Evolutionary conservation across 2,113 vertebrate genomes (phyloP), one percentile per base, ranked within the genome.

Genomic region (Cisticola juncidis): DNA sequence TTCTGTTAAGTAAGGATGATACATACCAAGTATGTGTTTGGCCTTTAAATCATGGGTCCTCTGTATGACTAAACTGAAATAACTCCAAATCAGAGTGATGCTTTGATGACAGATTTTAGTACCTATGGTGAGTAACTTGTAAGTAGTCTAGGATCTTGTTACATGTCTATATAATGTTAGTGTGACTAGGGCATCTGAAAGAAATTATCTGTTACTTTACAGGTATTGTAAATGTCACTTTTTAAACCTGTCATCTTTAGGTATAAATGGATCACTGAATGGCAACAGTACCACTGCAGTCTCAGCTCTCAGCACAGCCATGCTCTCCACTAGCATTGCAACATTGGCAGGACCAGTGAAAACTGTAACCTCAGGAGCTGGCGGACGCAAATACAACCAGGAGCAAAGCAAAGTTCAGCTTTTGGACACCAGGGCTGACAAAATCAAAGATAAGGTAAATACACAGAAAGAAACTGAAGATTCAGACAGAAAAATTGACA

Each of bases 361-460:
- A 93, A 91, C 85, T 94, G 72, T 97, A 70, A 97, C 98, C 86
- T 97, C 97, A 45, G 98, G 96, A 93, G 98, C 98, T 97, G 98
- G 98, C 94, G 97, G 86, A 77, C 95, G 94, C 83, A 98, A 98
- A 58, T 98, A 97, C 98, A 97, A 95, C 93, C 98, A 97, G 81
- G 98, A 98, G 69, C 98, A 98, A 94, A 97, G 94, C 82, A 97
- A 95, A 88, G 95, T 72, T 78, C 98, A 98, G 90, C 77, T 98
- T 94, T 94, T 98, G 90, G 98, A 98, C 76, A 94, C 95, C 77
- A 97, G 97, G 95, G 50, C 92, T 88, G 98, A 98, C 87, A 99
- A 98, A 97, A 98, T 98, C 86, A 99, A 99, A 97, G 99, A 99
- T 65, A 98, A 99, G 98, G 99, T 99, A 97, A 97, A 96, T 88